Base-by-base conservation (phyloP, 2,888 invertebrate genomes). In the Tinea pellionella region DNA sequence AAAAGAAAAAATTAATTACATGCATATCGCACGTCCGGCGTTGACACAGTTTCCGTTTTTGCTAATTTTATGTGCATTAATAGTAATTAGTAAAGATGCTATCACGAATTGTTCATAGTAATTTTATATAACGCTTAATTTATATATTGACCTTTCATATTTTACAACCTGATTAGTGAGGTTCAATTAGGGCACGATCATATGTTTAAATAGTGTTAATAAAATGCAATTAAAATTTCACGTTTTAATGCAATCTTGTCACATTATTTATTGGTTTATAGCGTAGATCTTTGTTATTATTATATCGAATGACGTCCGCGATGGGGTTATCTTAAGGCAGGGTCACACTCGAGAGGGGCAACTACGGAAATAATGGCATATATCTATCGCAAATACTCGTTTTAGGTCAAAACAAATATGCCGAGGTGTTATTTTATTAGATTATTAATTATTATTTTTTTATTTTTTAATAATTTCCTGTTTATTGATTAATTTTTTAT, bases 371-470 rank as follows among this genome's bases (percentile, higher is more conserved):
- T 47, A 47, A 47, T 42, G n/a, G 42, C 42, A 13, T 6, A 9
- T 42, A 42, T 8, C 47, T 47, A 47, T 47, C 47, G 47, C 47
- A 47, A 47, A 47, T 47, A 16, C 47, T 47, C 13, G 15, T 47
- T 47, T 47, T 47, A 47, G 47, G 47, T 47, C 47, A 47, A 47
- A 47, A 47, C 47, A 13, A 16, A 47, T 16, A 47, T 47, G 37
- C 37, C 16, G 47, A 47, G 47, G 47, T 47, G 47, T 47, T 47
- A 15, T 2, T 24, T 24, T 47, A 15, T 47, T 47, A 47, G 47
- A 47, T 47, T 6, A 6, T 47, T 47, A 47, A 47, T 47, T 47
- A n/a, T n/a, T n/a, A n/a, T n/a, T n/a, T n/a, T n/a, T n/a, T 42
- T 42, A 30, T 30, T 30, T 30, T 9, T 7, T 7, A 12, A 37